phyloP scores from a whole-genome alignment of 2,113 vertebrate genomes.

The Rhipidura dahli region DNA sequence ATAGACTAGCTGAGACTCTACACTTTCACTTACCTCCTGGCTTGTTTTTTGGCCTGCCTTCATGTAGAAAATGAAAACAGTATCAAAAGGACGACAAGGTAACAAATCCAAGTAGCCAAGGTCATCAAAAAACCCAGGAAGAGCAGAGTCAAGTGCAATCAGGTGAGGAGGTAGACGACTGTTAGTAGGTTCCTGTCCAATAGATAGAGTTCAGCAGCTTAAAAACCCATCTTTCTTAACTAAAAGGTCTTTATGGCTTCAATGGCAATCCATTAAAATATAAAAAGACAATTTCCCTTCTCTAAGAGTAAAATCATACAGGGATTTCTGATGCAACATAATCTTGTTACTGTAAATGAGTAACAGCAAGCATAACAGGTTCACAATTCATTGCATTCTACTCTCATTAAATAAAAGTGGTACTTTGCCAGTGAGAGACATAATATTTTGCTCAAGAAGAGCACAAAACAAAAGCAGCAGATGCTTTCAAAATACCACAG shows the following conservation, averaged over 20 bases:
- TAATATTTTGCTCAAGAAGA: background rate
- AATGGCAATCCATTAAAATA: background rate
- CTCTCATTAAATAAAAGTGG: background rate
- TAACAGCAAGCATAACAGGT: background rate
- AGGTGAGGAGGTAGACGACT: slow-evolving; percentile 96
- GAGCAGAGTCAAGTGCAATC: slow-evolving; percentile 89
- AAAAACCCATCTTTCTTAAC: background rate
- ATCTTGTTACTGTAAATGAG: background rate
- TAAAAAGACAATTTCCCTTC: background rate
- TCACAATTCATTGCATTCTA: background rate
- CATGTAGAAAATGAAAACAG: slow-evolving; percentile 96
- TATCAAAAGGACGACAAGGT: slow-evolving; percentile 94
- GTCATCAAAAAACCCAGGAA: slow-evolving; percentile 94
- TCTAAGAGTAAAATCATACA: background rate
- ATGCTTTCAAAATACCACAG: background rate
- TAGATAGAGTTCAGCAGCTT: background rate
- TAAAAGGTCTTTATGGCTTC: background rate
- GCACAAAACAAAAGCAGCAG: background rate
- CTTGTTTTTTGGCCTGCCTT: slow-evolving; percentile 93
- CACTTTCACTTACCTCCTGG: slow-evolving; percentile 80
- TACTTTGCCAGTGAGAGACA: background rate
- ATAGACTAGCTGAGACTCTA: background rate
- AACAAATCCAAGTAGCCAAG: slow-evolving; percentile 92
- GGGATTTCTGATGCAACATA: background rate
- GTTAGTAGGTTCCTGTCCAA: slow-evolving; percentile 86